Base-by-base conservation (phyloP, 2,888 invertebrate genomes). In the Drosophila prolongata region DNA sequence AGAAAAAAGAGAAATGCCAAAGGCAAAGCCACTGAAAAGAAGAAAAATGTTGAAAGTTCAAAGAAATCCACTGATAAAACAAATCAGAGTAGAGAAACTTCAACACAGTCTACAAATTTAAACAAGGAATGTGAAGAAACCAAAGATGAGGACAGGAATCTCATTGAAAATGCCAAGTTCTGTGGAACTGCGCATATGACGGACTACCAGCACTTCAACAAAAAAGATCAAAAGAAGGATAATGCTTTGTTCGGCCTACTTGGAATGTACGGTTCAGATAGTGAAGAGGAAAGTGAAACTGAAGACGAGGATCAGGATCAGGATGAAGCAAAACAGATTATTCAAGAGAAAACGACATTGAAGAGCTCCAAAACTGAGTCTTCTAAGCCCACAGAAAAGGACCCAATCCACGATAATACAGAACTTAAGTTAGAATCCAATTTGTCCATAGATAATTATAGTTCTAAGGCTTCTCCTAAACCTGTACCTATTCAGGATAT, bases 201-300 rank as follows among this genome's bases (percentile, higher is more conserved):
- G 14, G 75, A 81, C 42, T 91, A 90, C 62, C 71, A 78, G 40
- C 91, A 89, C 50, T 30, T 68, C 0, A 86, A 75, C 44, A 59
- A 55, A 1, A 79, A 79, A 30, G 40, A 44, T 5, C 35, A 55
- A 10, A 9, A 10, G 6, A 42, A 71, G n/a, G 74, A 44, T 6
- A 90, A 92, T 75, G 85, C 83, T 0, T 64, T 92, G 11, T 69
- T 75, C 6, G 76, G 66, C 3, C 59, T 92, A 16, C 57, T 92
- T 8, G 91, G 90, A 5, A 90, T 92, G 85, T 92, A 92, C 53
- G 92, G 91, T 0, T 89, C 91, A 0, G 91, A 90, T 43, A 88
- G 88, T 4, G 89, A 88, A 1, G 61, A 77, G 10, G 73, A 72
- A 6, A 49, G 50, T 34, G 76, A 56, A 14, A 8, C 30, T 8